Evolutionary conservation across 2,888 invertebrate species (phyloP).

Genomic region (Beris chalybata): DNA sequence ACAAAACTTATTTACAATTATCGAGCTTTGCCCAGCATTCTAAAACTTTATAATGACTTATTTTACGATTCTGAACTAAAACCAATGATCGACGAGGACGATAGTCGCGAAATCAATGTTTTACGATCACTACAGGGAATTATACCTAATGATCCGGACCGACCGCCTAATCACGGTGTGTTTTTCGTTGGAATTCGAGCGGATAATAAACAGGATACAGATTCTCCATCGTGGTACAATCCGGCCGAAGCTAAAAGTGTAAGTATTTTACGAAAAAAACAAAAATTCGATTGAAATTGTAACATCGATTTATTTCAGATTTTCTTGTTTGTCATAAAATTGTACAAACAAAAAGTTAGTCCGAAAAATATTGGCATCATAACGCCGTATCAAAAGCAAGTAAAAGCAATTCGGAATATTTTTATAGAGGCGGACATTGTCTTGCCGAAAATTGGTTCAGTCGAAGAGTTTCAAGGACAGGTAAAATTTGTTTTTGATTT

Average conservation of each 20-base stretch:
- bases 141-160: conserved; percentile 43
- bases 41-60: conserved; percentile 74
- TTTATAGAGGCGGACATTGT: conserved; percentile 57
- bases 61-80: conserved; percentile 83
- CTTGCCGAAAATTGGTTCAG: conserved; percentile 73
- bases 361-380: conserved; percentile 75
- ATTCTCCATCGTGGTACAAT: conserved; percentile 90
- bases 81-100: conserved; percentile 59
- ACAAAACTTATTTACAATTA: conserved; percentile 88
- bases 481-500: conserved; percentile 56
- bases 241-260: conserved; percentile 66
- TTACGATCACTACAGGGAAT: conserved; percentile 49
- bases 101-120: conserved; percentile 49
- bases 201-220: conserved; percentile 68
- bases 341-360: conserved; percentile 67
- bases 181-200: conserved; percentile 75
- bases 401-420: conserved; percentile 55
- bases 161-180: conserved; percentile 53
- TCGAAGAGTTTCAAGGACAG: conserved; percentile 87
- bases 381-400: conserved; percentile 91
- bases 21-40: conserved; percentile 76
- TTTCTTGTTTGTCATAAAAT: conserved; percentile 60
- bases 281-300: background rate
- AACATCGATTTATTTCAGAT: conserved; percentile 50
- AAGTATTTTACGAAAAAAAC: conserved; percentile 28